Percentiles rank a stretch among this genome's conserved stretches.
phyloP scores from a whole-genome alignment of 2,113 vertebrate genomes.

The Tichodroma muraria region DNA sequence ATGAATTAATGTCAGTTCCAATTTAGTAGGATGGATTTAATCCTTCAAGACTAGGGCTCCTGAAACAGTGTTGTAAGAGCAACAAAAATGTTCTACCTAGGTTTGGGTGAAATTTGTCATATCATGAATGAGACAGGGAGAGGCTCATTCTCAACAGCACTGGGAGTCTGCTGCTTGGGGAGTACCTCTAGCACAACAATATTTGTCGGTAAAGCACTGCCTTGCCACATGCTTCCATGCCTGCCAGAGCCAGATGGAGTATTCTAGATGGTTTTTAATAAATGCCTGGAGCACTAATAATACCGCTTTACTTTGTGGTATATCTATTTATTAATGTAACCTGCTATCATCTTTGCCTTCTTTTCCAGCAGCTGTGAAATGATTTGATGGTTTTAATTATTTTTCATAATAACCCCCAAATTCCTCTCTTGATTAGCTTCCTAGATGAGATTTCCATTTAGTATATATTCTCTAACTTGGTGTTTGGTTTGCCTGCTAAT shows the following conservation, averaged over 20 bases:
- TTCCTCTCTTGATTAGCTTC: slow-evolving; percentile 57
- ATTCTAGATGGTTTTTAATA: background rate
- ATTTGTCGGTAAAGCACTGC: background rate
- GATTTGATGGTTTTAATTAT: slow-evolving; percentile 32
- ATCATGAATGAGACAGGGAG: background rate
- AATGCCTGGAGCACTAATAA: background rate
- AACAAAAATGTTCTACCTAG: background rate
- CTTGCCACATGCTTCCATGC: background rate
- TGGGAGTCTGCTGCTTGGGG: background rate
- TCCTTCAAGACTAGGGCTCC: background rate
- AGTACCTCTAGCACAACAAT: background rate
- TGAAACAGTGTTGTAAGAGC: background rate
- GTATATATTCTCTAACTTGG: slow-evolving; percentile 47
- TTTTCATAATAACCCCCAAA: slow-evolving; percentile 46
- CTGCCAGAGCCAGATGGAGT: background rate
- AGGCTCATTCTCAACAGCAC: background rate
- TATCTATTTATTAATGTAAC: slow-evolving; percentile 23
- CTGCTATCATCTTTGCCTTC: slow-evolving; percentile 20
- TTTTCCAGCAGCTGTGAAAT: slow-evolving; percentile 41
- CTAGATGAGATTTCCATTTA: slow-evolving; percentile 57
- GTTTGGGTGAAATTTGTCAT: background rate
- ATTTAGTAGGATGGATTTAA: background rate
- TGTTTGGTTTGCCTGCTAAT: slow-evolving; percentile 56
- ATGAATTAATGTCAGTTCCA: background rate
- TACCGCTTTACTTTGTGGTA: background rate